Evolutionary conservation across 1,140 invertebrate species (phyloP).

Genomic region (Idris sp.): DNA sequence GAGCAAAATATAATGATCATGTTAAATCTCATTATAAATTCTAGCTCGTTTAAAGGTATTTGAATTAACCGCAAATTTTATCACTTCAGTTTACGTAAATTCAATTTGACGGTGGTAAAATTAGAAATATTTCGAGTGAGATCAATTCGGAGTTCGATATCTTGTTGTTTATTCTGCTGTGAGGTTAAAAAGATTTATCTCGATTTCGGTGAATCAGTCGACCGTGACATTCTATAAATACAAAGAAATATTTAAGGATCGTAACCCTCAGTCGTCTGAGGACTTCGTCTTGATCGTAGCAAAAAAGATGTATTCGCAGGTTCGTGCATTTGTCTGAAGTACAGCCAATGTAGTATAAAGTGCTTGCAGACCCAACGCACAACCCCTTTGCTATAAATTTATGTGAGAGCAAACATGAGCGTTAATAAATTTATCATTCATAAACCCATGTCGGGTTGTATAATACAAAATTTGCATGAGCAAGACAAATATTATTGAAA

Average conservation of each 20-base stretch:
- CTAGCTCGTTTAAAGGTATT: too few species aligned
- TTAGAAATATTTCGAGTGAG: too few species aligned
- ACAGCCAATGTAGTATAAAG: conserved; percentile 67
- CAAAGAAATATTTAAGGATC: conserved; percentile 64
- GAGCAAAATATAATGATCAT: too few species aligned
- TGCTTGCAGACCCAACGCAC: conserved; percentile 44
- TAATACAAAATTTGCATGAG: too few species aligned
- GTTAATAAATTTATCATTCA: conserved; percentile 57
- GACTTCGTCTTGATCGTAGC: not conserved
- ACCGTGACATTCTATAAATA: conserved; percentile 67
- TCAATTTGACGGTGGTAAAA: too few species aligned
- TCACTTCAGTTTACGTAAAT: too few species aligned
- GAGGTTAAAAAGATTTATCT: conserved; percentile 32
- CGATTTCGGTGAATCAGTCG: conserved; percentile 53
- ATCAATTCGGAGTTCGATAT: too few species aligned
- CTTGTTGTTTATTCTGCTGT: too few species aligned
- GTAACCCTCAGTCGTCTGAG: conserved; percentile 25
- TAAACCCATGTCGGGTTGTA: conserved; percentile 43
- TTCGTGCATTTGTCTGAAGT: conserved; percentile 46
- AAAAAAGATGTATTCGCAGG: conserved; percentile 34
- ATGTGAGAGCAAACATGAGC: conserved; percentile 50
- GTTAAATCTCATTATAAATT: too few species aligned
- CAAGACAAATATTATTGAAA: too few species aligned
- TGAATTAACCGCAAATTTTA: too few species aligned
- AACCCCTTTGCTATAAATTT: conserved; percentile 67